These are phyloP conservation scores for Neotoxoptera formosana DNA, from an alignment of 1,140 invertebrate genomes.

Conservation along the genomic window DNA sequence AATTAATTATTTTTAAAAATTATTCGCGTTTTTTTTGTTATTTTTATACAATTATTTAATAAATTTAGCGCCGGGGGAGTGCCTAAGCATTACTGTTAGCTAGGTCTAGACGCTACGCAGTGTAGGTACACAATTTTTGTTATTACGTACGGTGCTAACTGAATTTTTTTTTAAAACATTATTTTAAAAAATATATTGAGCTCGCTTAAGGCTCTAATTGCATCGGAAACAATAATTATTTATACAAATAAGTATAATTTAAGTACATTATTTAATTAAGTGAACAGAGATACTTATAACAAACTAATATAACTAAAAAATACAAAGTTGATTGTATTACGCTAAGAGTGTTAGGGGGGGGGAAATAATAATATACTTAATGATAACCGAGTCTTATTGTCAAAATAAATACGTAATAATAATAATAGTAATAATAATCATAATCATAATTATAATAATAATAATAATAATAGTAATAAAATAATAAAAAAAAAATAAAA, in stretches of 20 bases:
- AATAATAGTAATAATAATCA: slow-evolving; percentile 37
- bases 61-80: slow-evolving; percentile 7
- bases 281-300: slow-evolving; percentile 29
- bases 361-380: not conserved
- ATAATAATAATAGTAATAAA: not conserved
- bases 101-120: not conserved
- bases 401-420: slow-evolving; percentile 33
- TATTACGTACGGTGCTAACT: not conserved
- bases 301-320: slow-evolving; percentile 42
- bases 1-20: not conserved
- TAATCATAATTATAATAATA: slow-evolving; percentile 3
- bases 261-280: slow-evolving; percentile 33
- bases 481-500: not conserved
- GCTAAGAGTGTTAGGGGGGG: slow-evolving; percentile 36
- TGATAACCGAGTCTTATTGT: slow-evolving; percentile 48
- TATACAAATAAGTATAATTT: slow-evolving; percentile 40
- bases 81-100: slow-evolving; percentile 17
- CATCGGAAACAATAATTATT: not conserved
- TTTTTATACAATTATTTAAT: slow-evolving; percentile 20
- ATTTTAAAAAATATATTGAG: slow-evolving; percentile 36
- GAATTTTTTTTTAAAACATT: not conserved
- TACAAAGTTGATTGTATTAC: slow-evolving; percentile 57
- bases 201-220: slow-evolving; percentile 17
- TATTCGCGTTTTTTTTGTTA: slow-evolving; percentile 3
- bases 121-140: not conserved